Base-by-base conservation (phyloP, 2,113 vertebrate species). In the Carlito syrichta region DNA sequence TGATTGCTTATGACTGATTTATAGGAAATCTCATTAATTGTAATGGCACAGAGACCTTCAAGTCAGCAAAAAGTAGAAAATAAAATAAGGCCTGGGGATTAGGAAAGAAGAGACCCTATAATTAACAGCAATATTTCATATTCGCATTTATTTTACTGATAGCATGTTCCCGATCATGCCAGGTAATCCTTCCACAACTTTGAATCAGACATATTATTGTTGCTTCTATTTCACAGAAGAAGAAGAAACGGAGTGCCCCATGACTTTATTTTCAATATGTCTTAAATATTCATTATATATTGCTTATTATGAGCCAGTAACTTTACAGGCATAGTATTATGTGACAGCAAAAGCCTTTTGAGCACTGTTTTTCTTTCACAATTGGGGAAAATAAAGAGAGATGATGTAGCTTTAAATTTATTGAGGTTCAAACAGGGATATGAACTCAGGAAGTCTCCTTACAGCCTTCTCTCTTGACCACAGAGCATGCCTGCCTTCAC, bases 11-110 rank as follows among this genome's bases (percentile, higher is more conserved):
- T 95, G 93, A 91, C 91, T 98, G 96, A 98, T 97, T 98, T 98
- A 97, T 98, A 89, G 95, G 83, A 97, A 98, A 98, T 97, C 96
- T 98, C 96, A 98, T 98, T 98, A 98, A 98, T 98, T 95, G 95
- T 23, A 17, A 88, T 93, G 97, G 83, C 68, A 96, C 81, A 97
- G 96, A 95, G 96, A 98, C 95, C 92, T 98, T 98, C 95, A 96
- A 96, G 78, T 90, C 91, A 98, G 94, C 93, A 97, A 96, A 83
- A 98, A 97, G 81, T 94, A 98, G 96, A 98, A 98, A 98, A 96
- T 97, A 66, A 97, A 97, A 95, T 1, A 27, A 91, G 85, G 40
- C 38, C 52, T 93, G 58, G 22, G 56, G 48, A 25, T 32, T 83
- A 20, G 76, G 30, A 35, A 94, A 32, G 3, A 19, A 54, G 14